Evolutionary conservation across 2,888 invertebrate genomes (phyloP).

Genomic region (Phlogophora meticulosa): DNA sequence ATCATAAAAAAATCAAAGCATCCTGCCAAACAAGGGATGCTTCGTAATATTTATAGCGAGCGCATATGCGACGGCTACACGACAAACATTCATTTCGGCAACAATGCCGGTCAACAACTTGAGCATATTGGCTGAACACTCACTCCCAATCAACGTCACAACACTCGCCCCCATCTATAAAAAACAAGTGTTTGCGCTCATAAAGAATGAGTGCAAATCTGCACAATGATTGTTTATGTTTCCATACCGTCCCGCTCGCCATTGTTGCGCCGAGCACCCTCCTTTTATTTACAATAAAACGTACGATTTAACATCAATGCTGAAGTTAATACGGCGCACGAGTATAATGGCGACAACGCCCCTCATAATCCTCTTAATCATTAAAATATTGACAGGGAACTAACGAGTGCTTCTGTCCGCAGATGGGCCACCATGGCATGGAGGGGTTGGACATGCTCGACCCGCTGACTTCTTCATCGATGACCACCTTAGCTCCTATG

Average conservation of each 20-base stretch:
- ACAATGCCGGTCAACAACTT: constrained; percentile 86
- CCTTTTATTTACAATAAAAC: constrained; percentile 84
- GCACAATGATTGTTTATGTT: constrained; percentile 90
- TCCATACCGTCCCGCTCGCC: constrained; percentile 83
- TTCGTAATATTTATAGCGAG: constrained; percentile 64
- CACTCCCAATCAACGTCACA: constrained; percentile 88
- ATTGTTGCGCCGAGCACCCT: constrained; percentile 78
- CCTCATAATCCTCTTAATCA: constrained; percentile 78
- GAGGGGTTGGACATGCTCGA: constrained; percentile 98
- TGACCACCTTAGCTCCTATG: constrained; percentile 97
- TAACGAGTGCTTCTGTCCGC: constrained; percentile 88
- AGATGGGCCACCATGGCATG: constrained; percentile 98
- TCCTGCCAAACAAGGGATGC: constrained; percentile 30
- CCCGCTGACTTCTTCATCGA: constrained; percentile 95
- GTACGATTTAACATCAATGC: constrained; percentile 88
- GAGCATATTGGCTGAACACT: constrained; percentile 90
- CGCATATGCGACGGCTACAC: constrained; percentile 72
- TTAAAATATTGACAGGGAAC: constrained; percentile 78
- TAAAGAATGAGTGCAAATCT: constrained; percentile 90
- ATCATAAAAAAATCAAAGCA: constrained; percentile 51
- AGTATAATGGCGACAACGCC: constrained; percentile 78
- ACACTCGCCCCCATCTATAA: constrained; percentile 75
- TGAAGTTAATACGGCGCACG: constrained; percentile 83
- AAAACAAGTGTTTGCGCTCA: constrained; percentile 90
- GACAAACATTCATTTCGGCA: constrained; percentile 86